A percentile compares a stretch with the other conserved stretches of the same genome.
These are phyloP conservation scores for Callyntrura sp. DNA, from an alignment of 2,888 invertebrate species.

Conservation along the genomic window DNA sequence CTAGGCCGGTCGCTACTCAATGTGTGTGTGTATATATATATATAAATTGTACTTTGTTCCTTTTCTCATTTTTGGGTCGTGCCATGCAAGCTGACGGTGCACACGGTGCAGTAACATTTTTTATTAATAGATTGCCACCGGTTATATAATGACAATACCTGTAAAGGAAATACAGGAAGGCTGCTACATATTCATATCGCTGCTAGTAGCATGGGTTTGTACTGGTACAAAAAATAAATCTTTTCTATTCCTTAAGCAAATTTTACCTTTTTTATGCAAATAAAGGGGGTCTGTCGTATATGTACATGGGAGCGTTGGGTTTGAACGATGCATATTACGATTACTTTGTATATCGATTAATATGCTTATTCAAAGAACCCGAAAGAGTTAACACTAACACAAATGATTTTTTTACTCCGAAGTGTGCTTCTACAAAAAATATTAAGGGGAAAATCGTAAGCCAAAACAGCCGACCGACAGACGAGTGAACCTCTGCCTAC, in stretches of 20 bases:
- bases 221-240: neutral
- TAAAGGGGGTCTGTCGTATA: neutral
- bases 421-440: constrained; percentile 8
- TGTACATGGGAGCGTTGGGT: neutral
- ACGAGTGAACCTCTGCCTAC: constrained; percentile 48
- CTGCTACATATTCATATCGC: neutral
- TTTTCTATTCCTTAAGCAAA: constrained; percentile 57
- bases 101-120: neutral
- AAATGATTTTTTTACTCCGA: neutral
- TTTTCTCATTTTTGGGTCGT: constrained; percentile 27
- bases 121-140: constrained; percentile 20
- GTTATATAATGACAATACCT: constrained; percentile 32
- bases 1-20: constrained; percentile 66
- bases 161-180: neutral
- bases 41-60: constrained; percentile 2
- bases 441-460: constrained; percentile 17
- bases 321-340: neutral
- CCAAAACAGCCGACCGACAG: constrained; percentile 46
- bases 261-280: constrained; percentile 61
- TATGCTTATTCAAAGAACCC: neutral
- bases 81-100: constrained; percentile 1
- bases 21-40: too few species aligned
- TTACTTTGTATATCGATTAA: neutral
- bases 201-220: constrained; percentile 35
- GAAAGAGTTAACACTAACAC: constrained; percentile 13